Base-by-base conservation (phyloP, 2,888 invertebrate genomes). In the Sinotaia quadrata region DNA sequence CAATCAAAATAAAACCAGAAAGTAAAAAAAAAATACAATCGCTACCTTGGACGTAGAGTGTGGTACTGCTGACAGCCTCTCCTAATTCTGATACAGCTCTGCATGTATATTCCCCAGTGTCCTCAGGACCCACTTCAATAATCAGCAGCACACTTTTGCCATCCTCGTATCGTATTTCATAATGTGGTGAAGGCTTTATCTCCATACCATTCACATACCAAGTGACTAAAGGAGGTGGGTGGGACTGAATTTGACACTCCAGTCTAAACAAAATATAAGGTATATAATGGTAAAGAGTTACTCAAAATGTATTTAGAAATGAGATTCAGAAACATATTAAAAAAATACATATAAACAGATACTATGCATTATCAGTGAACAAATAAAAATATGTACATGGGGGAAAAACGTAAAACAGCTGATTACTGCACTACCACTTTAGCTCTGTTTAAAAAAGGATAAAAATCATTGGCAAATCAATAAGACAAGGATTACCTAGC, bases 21-120 rank as follows among this genome's bases (percentile, higher is more conserved):
- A 27, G 29, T 54, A 54, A 52, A 54, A n/a, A 51, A 51, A 56
- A 31, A 29, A 29, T 27, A n/a, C 29, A 29, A 5, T 37, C 15
- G 4, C 60, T 68, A 87, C 86, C 86, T 78, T 82, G 79, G 34
- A 87, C 87, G 75, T 84, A 84, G 21, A 98, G 90, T 2, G 96
- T 95, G 10, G 97, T 95, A 8, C 97, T 95, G 49, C 97, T 97
- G 1, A 96, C 94, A 24, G 98, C 97, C 90, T 97, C 95, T 68
- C 98, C 98, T 67, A 97, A 90, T 79, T 96, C 95, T 83, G 97
- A 97, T 58, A 94, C 92, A 47, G 97, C 97, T 69, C 96, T 92
- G 87, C 97, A 96, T 2, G 97, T 97, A 88, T 98, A 98, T 47
- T 96, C 95, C 56, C 98, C 98, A 2, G 96, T 95, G 89, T 98